A percentile compares a stretch with the other conserved stretches of the same genome.
Evolutionary conservation across 2,113 vertebrate species (phyloP).

Genomic region (Morone saxatilis): DNA sequence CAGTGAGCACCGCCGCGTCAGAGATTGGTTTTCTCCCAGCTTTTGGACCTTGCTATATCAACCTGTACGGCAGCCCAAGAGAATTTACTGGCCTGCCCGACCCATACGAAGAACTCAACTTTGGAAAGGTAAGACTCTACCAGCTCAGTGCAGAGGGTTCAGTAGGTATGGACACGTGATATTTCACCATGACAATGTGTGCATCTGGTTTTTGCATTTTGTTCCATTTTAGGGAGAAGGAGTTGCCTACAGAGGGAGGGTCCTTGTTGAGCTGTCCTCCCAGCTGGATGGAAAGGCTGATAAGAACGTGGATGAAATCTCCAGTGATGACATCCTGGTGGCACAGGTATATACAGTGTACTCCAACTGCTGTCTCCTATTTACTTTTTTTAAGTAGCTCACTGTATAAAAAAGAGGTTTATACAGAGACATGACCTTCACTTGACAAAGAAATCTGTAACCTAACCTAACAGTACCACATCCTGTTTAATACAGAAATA

Average conservation of each 20-base stretch:
- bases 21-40: conserved; percentile 95
- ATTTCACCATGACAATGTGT: not conserved
- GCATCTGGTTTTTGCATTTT: conserved; percentile 31
- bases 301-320: conserved; percentile 89
- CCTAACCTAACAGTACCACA: not conserved
- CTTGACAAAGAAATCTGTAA: not conserved
- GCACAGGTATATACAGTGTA: conserved; percentile 87
- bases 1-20: conserved; percentile 86
- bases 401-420: too few relatives aligned
- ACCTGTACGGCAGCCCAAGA: conserved; percentile 95
- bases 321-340: conserved; percentile 92
- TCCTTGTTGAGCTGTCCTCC: conserved; percentile 93
- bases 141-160: not conserved
- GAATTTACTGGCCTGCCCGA: conserved; percentile 94
- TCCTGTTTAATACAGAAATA: conserved; percentile 87
- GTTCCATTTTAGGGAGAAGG: conserved; percentile 89
- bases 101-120: conserved; percentile 94
- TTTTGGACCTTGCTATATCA: conserved; percentile 96
- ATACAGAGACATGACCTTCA: not conserved
- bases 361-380: not conserved
- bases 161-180: not conserved
- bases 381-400: not conserved
- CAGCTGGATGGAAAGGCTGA: conserved; percentile 88
- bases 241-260: conserved; percentile 93
- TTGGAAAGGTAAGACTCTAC: conserved; percentile 87